Base-by-base conservation (phyloP, 2,797 vertebrate species). In the Euthynnus affinis region DNA sequence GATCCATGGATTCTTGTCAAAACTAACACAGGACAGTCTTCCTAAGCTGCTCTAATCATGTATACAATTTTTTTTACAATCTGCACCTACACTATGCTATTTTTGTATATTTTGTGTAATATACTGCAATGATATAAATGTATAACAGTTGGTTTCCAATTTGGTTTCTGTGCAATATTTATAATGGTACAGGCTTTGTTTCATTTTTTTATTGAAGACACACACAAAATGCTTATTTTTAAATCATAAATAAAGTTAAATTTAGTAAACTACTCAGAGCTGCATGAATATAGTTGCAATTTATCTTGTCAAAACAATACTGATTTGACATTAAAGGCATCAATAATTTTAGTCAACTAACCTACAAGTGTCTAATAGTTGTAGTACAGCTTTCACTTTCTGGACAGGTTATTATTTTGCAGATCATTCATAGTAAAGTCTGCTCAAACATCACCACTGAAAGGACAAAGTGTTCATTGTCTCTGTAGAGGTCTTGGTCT, bases 381-480 rank as follows among this genome's bases (percentile, higher is more conserved):
- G 51, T 12, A 44, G 49, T 22, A 44, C 48, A 58, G 13, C 56
- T 59, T 72, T 77, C 22, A 77, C 57, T 74, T 71, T 70, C 25
- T 74, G 46, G 23, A 69, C 57, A 55, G 23, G 5, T 68, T 58
- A 37, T 71, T 67, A 74, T 56, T 48, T 80, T 66, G 76, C 25
- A 53, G 34, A 48, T 74, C 22, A 69, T 71, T 81, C 42, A 78
- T 76, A 74, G 46, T 70, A 65, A 82, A 82, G 46, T 29, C 51
- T 23, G 56, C 37, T 59, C 64, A 64, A 2, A 68, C 51, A 56
- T 70, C 68, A 40, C 58, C 22, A 27, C 44, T 34, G 37, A 57
- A 80, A 77, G 74, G 63, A 86, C 77, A 85, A 84, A 86, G 86
- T 63, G 62, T 57, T 84, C 57, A 48, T 63, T 65, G 53, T 74